Percentiles rank a stretch among this genome's conserved stretches.
These are phyloP conservation scores for Drosophila paracracens DNA, from an alignment of 2,888 invertebrate species.

Conservation along the genomic window DNA sequence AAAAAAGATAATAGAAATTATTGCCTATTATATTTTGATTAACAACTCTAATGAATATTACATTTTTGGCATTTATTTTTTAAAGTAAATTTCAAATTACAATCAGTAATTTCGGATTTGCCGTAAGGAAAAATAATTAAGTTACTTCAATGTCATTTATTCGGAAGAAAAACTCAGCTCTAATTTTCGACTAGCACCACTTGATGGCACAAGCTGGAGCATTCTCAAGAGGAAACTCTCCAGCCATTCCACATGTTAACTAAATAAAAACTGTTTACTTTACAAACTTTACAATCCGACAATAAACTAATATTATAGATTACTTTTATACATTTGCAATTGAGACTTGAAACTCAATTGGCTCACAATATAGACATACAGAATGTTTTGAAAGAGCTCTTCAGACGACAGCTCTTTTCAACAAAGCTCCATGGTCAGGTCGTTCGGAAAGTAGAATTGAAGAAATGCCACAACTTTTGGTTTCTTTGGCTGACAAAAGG, in stretches of 20 bases:
- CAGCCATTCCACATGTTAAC: neutral
- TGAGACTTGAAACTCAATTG: conserved; percentile 37
- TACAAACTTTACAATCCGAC: neutral
- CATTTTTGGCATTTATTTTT: neutral
- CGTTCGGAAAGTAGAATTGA: conserved; percentile 1
- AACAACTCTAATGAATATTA: neutral
- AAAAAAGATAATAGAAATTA: neutral
- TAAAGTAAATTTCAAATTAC: neutral
- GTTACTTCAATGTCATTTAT: neutral
- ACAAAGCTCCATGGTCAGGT: neutral
- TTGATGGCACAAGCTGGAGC: neutral
- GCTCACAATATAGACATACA: conserved; percentile 9
- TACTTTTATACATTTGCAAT: conserved; percentile 33
- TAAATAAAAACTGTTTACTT: neutral
- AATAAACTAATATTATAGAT: conserved; percentile 6
- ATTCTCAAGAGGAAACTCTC: neutral
- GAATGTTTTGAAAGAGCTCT: conserved; percentile 7
- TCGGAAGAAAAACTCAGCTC: neutral
- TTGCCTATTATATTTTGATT: neutral
- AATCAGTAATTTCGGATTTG: neutral
- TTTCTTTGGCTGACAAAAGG: conserved; percentile 69
- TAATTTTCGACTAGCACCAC: neutral
- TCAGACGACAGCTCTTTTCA: conserved; percentile 31
- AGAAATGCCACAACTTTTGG: conserved; percentile 46
- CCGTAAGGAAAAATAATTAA: neutral